Evolutionary conservation across 2,888 invertebrate genomes (phyloP).

Genomic region (Dicyrtoma fusca): DNA sequence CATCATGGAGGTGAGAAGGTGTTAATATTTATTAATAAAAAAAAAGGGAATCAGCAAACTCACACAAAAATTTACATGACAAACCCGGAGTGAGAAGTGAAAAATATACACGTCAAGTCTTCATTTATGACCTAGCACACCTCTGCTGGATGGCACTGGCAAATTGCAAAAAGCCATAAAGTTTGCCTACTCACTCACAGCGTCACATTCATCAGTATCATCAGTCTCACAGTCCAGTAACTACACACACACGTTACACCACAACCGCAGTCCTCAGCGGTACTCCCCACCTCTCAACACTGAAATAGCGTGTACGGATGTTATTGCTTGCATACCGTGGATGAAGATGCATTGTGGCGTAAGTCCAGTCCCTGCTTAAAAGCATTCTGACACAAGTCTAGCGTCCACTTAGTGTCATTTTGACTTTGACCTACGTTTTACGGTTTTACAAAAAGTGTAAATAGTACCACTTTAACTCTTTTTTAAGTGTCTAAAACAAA

Average conservation of each 20-base stretch:
- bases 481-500: no score
- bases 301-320: background rate
- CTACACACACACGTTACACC: background rate
- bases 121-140: conserved; percentile 1
- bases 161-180: conserved; percentile 9
- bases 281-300: background rate
- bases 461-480: no score
- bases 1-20: background rate
- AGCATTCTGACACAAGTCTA: no score
- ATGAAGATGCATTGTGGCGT: no score
- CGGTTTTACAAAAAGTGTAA: no score
- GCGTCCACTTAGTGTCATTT: no score
- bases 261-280: background rate
- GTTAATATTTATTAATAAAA: conserved; percentile 1
- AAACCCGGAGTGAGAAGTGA: background rate
- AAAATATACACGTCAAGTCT: conserved; percentile 1
- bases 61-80: background rate
- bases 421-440: no score
- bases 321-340: no score
- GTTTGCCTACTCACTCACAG: conserved; percentile 1
- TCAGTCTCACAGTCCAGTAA: background rate
- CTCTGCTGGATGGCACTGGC: background rate
- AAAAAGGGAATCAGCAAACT: background rate
- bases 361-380: no score
- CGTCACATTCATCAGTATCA: background rate